Evolutionary conservation across 2,888 invertebrate genomes (phyloP).

Genomic region (Salpingus planirostris): DNA sequence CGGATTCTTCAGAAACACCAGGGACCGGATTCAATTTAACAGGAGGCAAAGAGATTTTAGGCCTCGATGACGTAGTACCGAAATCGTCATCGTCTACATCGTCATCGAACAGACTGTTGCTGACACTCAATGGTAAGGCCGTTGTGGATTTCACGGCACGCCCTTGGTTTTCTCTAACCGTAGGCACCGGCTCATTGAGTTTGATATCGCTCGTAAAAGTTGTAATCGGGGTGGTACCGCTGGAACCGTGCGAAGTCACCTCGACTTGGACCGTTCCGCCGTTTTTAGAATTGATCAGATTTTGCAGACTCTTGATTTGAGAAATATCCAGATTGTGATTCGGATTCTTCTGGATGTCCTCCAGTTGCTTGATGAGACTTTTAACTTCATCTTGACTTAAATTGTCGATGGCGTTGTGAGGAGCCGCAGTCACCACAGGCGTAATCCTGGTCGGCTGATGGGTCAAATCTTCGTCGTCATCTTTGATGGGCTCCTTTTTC

Average conservation of each 20-base stretch:
- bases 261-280: conserved; percentile 23
- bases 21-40: conserved; percentile 36
- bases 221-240: conserved; percentile 24
- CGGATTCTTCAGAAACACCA: conserved; percentile 30
- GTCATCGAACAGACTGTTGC: conserved; percentile 14
- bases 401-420: conserved; percentile 16
- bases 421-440: conserved; percentile 31
- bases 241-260: conserved; percentile 22
- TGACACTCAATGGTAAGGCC: conserved; percentile 18
- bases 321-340: conserved; percentile 30
- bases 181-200: too few species aligned
- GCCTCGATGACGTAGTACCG: conserved; percentile 14
- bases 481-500: conserved; percentile 5
- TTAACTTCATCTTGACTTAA: conserved; percentile 30
- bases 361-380: conserved; percentile 33
- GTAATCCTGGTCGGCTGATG: conserved; percentile 35
- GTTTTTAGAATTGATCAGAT: conserved; percentile 25
- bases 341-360: conserved; percentile 35
- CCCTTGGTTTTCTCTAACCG: conserved; percentile 5
- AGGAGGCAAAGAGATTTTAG: conserved; percentile 30
- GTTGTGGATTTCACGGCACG: conserved; percentile 19
- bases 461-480: conserved; percentile 27
- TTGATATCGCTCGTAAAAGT: too few species aligned
- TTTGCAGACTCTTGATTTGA: conserved; percentile 30
- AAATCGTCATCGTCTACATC: conserved; percentile 17